Base-by-base conservation (phyloP, 2,888 invertebrate genomes). In the Lobophora halterata region DNA sequence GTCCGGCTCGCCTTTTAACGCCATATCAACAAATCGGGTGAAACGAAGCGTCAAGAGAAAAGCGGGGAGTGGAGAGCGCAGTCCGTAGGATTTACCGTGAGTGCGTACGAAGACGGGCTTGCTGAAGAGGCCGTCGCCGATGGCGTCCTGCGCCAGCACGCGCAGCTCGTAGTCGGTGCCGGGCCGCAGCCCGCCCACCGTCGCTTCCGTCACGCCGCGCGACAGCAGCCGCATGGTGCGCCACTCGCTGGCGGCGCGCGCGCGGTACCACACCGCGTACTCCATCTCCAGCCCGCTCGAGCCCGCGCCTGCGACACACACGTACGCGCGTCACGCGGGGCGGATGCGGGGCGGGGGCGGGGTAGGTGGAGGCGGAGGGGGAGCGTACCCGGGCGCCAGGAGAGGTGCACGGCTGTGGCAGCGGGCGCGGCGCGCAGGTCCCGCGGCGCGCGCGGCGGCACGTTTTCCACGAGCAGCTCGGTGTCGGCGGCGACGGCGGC, bases 121-220 rank as follows among this genome's bases (percentile, higher is more conserved):
- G 78, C 97, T 97, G 57, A 96, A 96, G 82, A 96, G 92, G 11
- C 97, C 97, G 61, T 97, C 96, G 3, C 97, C 97, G 61, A 93
- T 91, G 43, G 71, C 75, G 76, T 97, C 97, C 72, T 95, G 93
- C 55, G 96, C 93, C 28, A 96, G 89, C 27, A 98, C 94, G 90
- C 96, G 95, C 68, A 98, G 92, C 79, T 97, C 97, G 78, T 97
- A 97, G 65, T 93, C 92, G 10, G 93, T 90, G 45, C 83, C 93
- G 9, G 96, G 92, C 44, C 89, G 88, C 52, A 98, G 89, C 53
- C 93, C 92, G 51, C 91, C 90, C 43, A 97, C 89, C 4, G 95
- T 95, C 26, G 95, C 93, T 65, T 93, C 93, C 37, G 95, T 93
- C 27, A 91, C 88, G 55, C 91, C 91, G 34, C 91, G 89, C 5